phyloP scores from a whole-genome alignment of 2,888 invertebrate species.

The Hybos culiciformis region DNA sequence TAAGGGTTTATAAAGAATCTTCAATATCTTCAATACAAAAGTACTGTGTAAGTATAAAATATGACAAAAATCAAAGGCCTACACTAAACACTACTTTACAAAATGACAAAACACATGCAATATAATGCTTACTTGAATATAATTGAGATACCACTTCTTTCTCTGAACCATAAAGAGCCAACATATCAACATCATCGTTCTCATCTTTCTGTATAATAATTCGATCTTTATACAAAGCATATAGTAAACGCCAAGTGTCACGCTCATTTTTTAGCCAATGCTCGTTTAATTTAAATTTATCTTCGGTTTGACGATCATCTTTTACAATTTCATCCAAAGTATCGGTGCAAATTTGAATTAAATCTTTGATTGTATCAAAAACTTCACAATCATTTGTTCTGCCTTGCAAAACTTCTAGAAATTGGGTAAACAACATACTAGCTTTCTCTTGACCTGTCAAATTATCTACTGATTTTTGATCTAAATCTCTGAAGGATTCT shows the following conservation, averaged over 20 bases:
- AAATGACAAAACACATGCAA: background rate
- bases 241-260: conserved; percentile 77
- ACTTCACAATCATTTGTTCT: conserved; percentile 21
- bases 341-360: conserved; percentile 15
- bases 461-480: background rate
- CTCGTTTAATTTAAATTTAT: no score
- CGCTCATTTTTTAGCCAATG: conserved; percentile 65
- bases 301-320: conserved; percentile 14
- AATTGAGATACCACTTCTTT: conserved; percentile 36
- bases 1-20: no score
- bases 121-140: conserved; percentile 31
- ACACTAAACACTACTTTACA: background rate
- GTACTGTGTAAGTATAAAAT: no score
- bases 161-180: conserved; percentile 38
- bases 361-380: conserved; percentile 16
- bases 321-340: conserved; percentile 14
- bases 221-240: conserved; percentile 70
- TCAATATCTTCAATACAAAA: no score
- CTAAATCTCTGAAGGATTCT: background rate
- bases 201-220: conserved; percentile 37
- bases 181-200: conserved; percentile 28
- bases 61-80: no score
- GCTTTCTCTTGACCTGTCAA: conserved; percentile 21
- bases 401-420: conserved; percentile 30
- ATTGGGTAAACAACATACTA: conserved; percentile 27